phyloP scores from a whole-genome alignment of 2,113 vertebrate species.

The Formicarius rufipectus region DNA sequence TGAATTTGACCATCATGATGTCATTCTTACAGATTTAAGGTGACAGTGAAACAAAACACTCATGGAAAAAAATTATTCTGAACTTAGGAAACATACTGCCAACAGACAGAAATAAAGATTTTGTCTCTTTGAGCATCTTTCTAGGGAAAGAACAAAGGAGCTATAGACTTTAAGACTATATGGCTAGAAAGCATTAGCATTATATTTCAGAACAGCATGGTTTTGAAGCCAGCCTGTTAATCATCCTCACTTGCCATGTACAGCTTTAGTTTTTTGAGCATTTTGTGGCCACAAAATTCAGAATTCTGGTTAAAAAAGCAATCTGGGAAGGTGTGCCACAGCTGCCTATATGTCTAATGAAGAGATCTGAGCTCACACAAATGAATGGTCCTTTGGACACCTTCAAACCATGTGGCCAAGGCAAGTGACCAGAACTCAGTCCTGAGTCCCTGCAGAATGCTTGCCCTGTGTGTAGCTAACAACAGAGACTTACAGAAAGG shows the following conservation, averaged over 20 bases:
- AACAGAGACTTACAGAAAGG: background rate
- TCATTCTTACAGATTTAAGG: background rate
- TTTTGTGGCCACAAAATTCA: background rate
- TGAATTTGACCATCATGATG: background rate
- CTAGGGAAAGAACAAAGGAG: background rate
- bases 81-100: background rate
- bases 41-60: background rate
- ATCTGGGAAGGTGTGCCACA: background rate
- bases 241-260: background rate
- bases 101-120: background rate
- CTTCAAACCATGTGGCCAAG: background rate
- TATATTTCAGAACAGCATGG: background rate
- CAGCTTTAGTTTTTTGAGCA: background rate
- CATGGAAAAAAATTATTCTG: background rate
- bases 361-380: background rate
- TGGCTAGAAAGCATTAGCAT: background rate
- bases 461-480: background rate
- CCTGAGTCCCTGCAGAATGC: background rate
- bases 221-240: background rate
- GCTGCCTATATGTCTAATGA: fast-evolving
- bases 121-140: background rate
- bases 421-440: background rate
- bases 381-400: background rate
- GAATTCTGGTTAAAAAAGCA: background rate
- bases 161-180: background rate